Percentiles rank a stretch among this genome's conserved stretches.
These are phyloP conservation scores for Pyralis farinalis DNA, from an alignment of 2,888 invertebrate species.

Conservation along the genomic window DNA sequence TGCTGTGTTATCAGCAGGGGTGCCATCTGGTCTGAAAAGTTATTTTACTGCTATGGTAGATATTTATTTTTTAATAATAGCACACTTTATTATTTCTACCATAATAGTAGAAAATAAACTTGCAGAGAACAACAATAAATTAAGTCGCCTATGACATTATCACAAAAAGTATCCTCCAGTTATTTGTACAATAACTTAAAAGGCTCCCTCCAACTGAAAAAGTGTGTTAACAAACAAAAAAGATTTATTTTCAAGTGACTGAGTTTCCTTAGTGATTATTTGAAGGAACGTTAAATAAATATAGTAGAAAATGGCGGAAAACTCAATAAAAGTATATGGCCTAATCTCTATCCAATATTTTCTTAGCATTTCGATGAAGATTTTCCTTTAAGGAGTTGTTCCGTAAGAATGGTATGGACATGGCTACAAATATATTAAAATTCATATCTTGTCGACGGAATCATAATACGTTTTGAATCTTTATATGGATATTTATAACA, in stretches of 20 bases:
- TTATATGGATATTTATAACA: no score
- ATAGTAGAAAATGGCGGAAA: constrained; percentile 51
- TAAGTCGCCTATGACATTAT: constrained; percentile 48
- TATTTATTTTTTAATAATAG: no score
- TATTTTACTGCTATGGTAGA: no score
- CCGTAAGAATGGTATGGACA: constrained; percentile 33
- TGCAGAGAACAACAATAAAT: constrained; percentile 54
- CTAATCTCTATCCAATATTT: constrained; percentile 80
- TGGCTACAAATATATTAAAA: constrained; percentile 1
- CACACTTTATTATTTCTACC: no score
- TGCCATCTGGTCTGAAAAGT: no score
- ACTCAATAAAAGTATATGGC: constrained; percentile 78
- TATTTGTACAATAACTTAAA: constrained; percentile 51
- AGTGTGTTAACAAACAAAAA: constrained; percentile 77
- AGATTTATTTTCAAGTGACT: constrained; percentile 69
- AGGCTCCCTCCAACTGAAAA: constrained; percentile 33
- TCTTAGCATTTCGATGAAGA: constrained; percentile 69
- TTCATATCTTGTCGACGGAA: no score
- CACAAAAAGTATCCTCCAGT: constrained; percentile 39
- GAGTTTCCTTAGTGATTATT: constrained; percentile 48
- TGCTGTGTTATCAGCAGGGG: no score
- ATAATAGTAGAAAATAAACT: constrained; percentile 32
- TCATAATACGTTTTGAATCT: no score
- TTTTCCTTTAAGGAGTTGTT: constrained; percentile 55
- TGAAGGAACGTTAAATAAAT: constrained; percentile 71